phyloP scores from a whole-genome alignment of 2,888 invertebrate genomes.

The Diplolepis rosae region DNA sequence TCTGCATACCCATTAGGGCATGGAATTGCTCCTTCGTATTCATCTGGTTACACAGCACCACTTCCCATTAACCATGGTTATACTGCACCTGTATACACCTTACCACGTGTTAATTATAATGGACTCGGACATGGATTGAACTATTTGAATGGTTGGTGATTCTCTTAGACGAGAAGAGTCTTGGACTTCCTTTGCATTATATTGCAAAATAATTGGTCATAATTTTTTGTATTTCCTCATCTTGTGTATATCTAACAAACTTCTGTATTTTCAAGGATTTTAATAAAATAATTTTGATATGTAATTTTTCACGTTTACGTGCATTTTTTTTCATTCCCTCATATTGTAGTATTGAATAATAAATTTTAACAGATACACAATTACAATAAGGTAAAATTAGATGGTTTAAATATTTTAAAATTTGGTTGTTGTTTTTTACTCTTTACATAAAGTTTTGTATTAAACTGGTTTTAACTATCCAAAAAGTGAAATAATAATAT shows the following conservation, averaged over 20 bases:
- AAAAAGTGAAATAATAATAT: too few relatives aligned
- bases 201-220: not conserved
- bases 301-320: not conserved
- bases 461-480: too few relatives aligned
- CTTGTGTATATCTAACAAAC: not conserved
- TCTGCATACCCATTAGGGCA: slow-evolving; percentile 42
- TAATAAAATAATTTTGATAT: not conserved
- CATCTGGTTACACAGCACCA: slow-evolving; percentile 42
- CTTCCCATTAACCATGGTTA: slow-evolving; percentile 52
- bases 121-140: slow-evolving; percentile 41
- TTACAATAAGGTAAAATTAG: too few relatives aligned
- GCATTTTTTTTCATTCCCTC: too few relatives aligned
- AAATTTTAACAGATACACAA: too few relatives aligned
- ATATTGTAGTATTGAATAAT: too few relatives aligned
- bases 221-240: not conserved
- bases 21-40: slow-evolving; percentile 45
- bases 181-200: not conserved
- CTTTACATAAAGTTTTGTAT: too few relatives aligned
- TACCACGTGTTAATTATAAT: slow-evolving; percentile 38
- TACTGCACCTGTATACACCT: slow-evolving; percentile 44
- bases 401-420: too few relatives aligned
- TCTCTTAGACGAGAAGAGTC: not conserved
- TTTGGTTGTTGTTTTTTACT: not conserved
- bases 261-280: not conserved
- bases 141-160: slow-evolving; percentile 31